These are phyloP conservation scores for Teleogryllus oceanicus DNA, from an alignment of 2,888 invertebrate genomes.

Conservation along the genomic window DNA sequence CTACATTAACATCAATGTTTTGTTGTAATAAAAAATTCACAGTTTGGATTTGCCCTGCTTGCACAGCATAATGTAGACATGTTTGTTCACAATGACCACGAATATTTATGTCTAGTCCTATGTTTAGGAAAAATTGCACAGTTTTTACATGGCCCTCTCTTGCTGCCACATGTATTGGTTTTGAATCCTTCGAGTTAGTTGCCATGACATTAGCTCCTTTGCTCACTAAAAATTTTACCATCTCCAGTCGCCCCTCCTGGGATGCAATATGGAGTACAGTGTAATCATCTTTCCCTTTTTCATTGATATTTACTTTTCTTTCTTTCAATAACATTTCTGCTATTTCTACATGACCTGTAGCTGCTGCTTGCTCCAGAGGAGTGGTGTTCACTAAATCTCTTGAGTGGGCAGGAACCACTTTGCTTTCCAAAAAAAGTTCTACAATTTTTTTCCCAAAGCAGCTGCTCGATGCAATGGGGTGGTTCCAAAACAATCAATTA, in stretches of 20 bases:
- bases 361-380: conserved; percentile 40
- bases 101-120: not conserved
- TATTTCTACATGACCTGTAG: conserved; percentile 39
- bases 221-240: conserved; percentile 18
- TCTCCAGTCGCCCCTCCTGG: not conserved
- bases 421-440: conserved; percentile 3
- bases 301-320: conserved; percentile 35
- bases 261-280: conserved; percentile 19
- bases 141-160: conserved; percentile 22
- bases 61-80: conserved; percentile 21
- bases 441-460: conserved; percentile 23
- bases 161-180: conserved; percentile 21
- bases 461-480: conserved; percentile 34
- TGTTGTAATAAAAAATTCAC: conserved; percentile 4
- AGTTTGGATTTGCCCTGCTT: not conserved
- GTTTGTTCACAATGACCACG: not conserved
- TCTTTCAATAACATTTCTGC: conserved; percentile 35
- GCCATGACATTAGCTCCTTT: not conserved
- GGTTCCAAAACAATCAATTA: conserved; percentile 18
- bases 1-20: conserved; percentile 28
- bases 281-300: conserved; percentile 21
- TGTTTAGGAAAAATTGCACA: conserved; percentile 21
- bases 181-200: not conserved
- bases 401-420: conserved; percentile 27
- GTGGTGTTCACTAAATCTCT: conserved; percentile 30